Evolutionary conservation across 1,140 invertebrate species (phyloP).

Genomic region (Chymomyza costata): DNA sequence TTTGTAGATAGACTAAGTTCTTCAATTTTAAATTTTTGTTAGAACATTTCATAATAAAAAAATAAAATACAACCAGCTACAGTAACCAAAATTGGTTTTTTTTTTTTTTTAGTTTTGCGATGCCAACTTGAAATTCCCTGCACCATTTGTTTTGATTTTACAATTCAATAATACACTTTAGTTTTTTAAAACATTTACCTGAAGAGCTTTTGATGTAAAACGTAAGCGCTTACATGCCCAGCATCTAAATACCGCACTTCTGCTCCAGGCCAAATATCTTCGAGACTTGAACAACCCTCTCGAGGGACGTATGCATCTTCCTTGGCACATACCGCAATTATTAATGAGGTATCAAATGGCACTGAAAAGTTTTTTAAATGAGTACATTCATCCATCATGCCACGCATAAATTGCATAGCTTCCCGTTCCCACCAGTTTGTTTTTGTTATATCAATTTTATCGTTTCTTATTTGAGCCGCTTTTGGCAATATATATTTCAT

Average conservation of each 20-base stretch:
- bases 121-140: too few relatives aligned
- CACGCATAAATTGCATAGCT: constrained; percentile 95
- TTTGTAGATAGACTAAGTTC: too few relatives aligned
- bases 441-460: constrained; percentile 76
- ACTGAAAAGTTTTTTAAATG: constrained; percentile 94
- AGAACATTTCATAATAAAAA: not conserved
- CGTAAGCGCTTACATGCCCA: constrained; percentile 93
- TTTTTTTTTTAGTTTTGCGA: too few relatives aligned
- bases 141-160: not conserved
- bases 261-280: constrained; percentile 94
- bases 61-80: too few relatives aligned
- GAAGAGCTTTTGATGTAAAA: constrained; percentile 90
- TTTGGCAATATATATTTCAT: constrained; percentile 65
- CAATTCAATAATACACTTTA: constrained; percentile 1
- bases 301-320: constrained; percentile 95
- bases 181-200: constrained; percentile 80
- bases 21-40: too few relatives aligned
- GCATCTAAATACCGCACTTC: constrained; percentile 91
- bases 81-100: not conserved
- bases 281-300: constrained; percentile 85
- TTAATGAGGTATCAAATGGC: constrained; percentile 88
- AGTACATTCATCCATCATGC: constrained; percentile 99
- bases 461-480: constrained; percentile 28
- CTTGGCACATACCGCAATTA: constrained; percentile 90
- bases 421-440: constrained; percentile 82